Base-by-base conservation (phyloP, 2,113 vertebrate species). In the Lynx canadensis region DNA sequence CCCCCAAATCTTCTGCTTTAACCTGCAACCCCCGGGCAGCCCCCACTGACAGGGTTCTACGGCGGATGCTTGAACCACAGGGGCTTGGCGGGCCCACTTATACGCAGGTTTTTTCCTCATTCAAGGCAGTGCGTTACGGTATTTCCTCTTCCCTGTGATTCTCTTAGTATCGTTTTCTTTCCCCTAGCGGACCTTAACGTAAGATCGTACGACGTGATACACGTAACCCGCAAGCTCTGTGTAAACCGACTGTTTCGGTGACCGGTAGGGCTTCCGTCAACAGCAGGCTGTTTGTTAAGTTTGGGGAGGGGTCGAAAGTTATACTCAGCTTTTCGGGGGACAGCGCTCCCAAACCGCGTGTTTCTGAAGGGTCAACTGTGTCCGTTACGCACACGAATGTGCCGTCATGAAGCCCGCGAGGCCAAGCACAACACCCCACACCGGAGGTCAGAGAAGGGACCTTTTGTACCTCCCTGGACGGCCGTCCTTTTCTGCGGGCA, bases 321-420 rank as follows among this genome's bases (percentile, higher is more conserved):
- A 31, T 4, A 18, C 27, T 78, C 74, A 9, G 41, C 27, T 5
- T 8, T 31, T 78, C 41, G 1, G 23, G 74, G 73, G 41, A 7
- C 74, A 1, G 74, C 13, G 8, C 27, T 29, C 74, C 73, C 14
- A 18, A 31, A 8, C 14, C 7, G 27, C 1, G 7, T 48, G 41
- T 4, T 16, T 31, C 18, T 78, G 27, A 48, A 48, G 41, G 14
- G 25, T 48, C 27, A 18, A 2, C 41, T 9, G 14, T 31, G 3
- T 33, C 7, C 45, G 55, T 10, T 2, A 18, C 3, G 5, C 10
- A 13, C 1, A 3, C 7, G 6, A 9, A 3, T 0, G 45, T 0
- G 0, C 78, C 7, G 0, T 27, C 13, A 33, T 21, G 23, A 15
- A 18, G 27, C 36, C 48, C 45, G 0, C 14, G 15, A 78, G 41